Base-by-base conservation (phyloP, 30 jellyfish, hydroid and myxozoan genomes). In the Cassiopea xamachana region DNA sequence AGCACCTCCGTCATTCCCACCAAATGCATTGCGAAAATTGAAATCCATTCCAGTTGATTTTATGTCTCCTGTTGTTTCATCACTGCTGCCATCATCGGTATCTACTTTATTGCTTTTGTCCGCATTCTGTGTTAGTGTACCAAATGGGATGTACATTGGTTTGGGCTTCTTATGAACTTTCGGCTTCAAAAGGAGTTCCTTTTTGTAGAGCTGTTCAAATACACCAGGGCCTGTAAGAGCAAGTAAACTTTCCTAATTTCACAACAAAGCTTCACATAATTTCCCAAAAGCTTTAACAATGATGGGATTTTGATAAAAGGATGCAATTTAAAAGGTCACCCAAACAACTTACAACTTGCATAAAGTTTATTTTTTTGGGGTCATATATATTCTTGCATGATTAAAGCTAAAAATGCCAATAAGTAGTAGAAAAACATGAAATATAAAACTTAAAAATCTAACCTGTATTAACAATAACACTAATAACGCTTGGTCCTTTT, bases 401-500 rank as follows among this genome's bases (percentile, higher is more conserved):
- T 27, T 27, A 27, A 27, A 27, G 39, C 39, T 27, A 27, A 27
- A 27, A 27, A 27, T 27, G 39, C 64, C 64, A 10, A 55, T 55
- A 19, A 16, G 7, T 7, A 55, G 1, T 10, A 13, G 44, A 55
- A 10, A 55, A 55, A 6, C 64, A 55, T 3, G 64, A 55, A 55
- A 55, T 3, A 10, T 55, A 10, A 55, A 55, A 55, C 7, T 6
- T 3, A 55, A 55, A 3, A 55, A 9, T 7, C 74, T 45, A 47
- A 96, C 99, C 99, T 91, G 97, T 84, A 13, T 90, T 72, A 59
- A 96, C 82, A 1, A 48, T 67, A 1, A 88, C 91, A 75, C 97
- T 87, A 19, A 96, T 96, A 46, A 96, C 92, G 80, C 99, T 96
- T 1, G 99, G 99, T 17, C 99, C 99, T 73, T 92, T 96, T n/a